Evolutionary conservation across 2,888 invertebrate species (phyloP).

Genomic region (Catocala sponsa): DNA sequence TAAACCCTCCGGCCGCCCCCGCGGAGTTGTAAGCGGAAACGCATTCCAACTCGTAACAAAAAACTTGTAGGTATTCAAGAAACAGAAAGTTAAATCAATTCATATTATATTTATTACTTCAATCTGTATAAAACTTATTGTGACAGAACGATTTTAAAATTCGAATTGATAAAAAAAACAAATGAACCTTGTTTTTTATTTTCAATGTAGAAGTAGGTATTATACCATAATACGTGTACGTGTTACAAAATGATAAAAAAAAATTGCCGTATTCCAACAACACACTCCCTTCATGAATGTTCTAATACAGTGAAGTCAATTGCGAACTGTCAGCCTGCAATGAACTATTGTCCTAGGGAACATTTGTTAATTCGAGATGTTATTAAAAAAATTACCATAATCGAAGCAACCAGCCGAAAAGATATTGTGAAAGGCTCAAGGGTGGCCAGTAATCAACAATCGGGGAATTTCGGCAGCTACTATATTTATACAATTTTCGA

Average conservation of each 20-base stretch:
- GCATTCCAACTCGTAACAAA: no score
- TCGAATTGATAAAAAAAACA: no score
- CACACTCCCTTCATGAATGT: constrained; percentile 13
- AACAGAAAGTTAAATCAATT: no score
- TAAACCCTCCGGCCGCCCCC: no score
- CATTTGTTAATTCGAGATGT: constrained; percentile 69
- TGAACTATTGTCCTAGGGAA: constrained; percentile 49
- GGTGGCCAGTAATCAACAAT: constrained; percentile 56
- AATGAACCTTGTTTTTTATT: no score
- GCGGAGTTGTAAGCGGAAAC: no score
- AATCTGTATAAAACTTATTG: no score
- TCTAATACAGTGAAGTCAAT: constrained; percentile 34
- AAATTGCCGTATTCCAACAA: constrained; percentile 17
- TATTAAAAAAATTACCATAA: constrained; percentile 74
- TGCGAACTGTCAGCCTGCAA: constrained; percentile 42
- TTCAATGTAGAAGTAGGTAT: no score
- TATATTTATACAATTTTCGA: constrained; percentile 9
- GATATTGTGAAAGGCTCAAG: constrained; percentile 58
- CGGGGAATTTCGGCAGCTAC: constrained; percentile 13
- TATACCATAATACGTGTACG: no score
- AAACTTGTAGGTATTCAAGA: no score
- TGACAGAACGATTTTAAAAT: no score
- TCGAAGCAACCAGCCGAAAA: constrained; percentile 73
- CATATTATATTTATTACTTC: no score
- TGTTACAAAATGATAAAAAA: background rate